Evolutionary conservation across 2,797 vertebrate species (phyloP), one percentile per base, ranked within the genome.

Genomic region (Etheostoma nigrum): DNA sequence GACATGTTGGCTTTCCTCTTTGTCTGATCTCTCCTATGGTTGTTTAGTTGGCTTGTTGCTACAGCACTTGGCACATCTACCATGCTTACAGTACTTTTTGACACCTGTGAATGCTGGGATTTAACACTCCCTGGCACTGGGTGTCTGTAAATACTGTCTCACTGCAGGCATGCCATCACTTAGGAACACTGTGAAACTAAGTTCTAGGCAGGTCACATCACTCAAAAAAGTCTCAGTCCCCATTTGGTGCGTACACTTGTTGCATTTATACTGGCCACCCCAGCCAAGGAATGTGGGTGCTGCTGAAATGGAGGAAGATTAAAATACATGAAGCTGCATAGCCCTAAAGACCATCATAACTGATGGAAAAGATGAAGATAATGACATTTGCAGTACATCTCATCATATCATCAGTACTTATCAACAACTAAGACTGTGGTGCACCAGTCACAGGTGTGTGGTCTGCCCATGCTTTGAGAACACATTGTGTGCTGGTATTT

Each of bases 1-100:
- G 89, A 94, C 94, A 88, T 92, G 94, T 91, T 90, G 72, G 82
- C 59, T 90, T 79, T 78, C 54, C 76, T 58, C 53, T 67, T 74
- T 74, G 74, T 89, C 77, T 76, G 83, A 88, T 88, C 81, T 86
- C 55, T 80, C 51, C 64, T 52, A 6, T 83, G 82, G 74, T 74
- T 83, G 76, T 83, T 75, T 30, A 48, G 23, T 81, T 79, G 74
- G 82, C 86, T 83, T 90, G 85, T 87, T 82, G 84, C 75, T 89
- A 77, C 78, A 89, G 42, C 64, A 75, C 77, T 89, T 91, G 86
- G 81, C 86, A 86, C 85, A 81, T 81, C 67, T 13, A 73, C 74
- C 63, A 25, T 63, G 76, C 81, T 81, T 78, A 81, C 81, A 86
- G 85, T 84, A 70, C 61, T 75, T 73, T 79, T 69, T 89, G 81